Evolutionary conservation across 2,113 vertebrate genomes (phyloP).

Genomic region (Gopherus flavomarginatus): DNA sequence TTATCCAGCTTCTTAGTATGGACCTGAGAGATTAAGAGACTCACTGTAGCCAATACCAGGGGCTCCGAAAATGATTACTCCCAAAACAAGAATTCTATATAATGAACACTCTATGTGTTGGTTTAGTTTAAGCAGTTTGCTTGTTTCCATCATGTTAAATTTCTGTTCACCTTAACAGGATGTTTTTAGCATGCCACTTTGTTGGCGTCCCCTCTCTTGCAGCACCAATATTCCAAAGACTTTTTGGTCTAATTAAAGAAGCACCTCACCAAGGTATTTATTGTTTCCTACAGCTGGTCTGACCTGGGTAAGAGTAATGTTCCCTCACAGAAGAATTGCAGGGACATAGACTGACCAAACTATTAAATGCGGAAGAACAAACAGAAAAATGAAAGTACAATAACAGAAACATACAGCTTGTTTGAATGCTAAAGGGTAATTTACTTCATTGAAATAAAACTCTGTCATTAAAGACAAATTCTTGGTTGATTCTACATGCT

Average conservation of each 20-base stretch:
- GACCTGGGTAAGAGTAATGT: slow-evolving; percentile 11
- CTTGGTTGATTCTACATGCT: slow-evolving; percentile 2
- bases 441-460: slow-evolving; percentile 38
- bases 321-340: slow-evolving; percentile 10
- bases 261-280: background rate
- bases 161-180: background rate
- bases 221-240: background rate
- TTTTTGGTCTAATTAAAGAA: background rate
- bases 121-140: background rate
- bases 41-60: slow-evolving; percentile 1
- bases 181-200: background rate
- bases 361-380: background rate
- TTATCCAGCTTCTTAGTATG: background rate
- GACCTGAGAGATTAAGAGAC: slow-evolving; percentile 9
- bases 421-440: background rate
- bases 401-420: background rate
- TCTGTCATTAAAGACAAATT: background rate
- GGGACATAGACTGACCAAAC: background rate
- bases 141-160: slow-evolving; percentile 12
- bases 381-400: background rate
- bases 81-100: slow-evolving; percentile 9
- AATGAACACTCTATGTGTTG: background rate
- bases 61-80: slow-evolving; percentile 32
- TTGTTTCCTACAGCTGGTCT: background rate
- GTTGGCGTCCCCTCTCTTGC: background rate